Percentiles rank a stretch among this genome's conserved stretches.
Conservation (phyloP, 2,113 vertebrate species). For the Aleadryas rufinucha region DNA sequence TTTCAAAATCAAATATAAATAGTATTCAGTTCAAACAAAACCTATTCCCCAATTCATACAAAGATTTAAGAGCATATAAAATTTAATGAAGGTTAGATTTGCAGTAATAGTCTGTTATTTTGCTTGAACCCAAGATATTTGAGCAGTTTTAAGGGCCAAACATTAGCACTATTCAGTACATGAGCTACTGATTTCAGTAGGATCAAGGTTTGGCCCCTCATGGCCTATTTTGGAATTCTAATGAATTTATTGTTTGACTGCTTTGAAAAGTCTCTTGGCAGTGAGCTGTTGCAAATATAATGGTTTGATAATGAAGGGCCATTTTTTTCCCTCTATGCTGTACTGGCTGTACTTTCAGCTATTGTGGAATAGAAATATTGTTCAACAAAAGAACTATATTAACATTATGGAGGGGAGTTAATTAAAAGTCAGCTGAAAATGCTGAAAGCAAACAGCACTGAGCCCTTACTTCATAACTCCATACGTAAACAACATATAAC, state of each 20-base stretch:
- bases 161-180: not conserved
- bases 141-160: not conserved
- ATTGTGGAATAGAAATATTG: not conserved
- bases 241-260: slow-evolving; percentile 13
- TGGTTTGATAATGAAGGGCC: not conserved
- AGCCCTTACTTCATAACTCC: not conserved
- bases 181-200: not conserved
- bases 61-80: not conserved
- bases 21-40: slow-evolving; percentile 13
- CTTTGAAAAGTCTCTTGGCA: not conserved
- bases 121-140: not conserved
- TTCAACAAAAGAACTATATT: not conserved
- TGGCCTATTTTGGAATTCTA: not conserved
- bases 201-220: not conserved
- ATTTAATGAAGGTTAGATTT: slow-evolving; percentile 18
- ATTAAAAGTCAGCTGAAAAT: slow-evolving; percentile 1
- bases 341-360: not conserved
- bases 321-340: not conserved
- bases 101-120: not conserved
- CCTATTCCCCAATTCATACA: not conserved
- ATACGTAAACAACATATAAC: not conserved
- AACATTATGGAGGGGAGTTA: not conserved
- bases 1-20: slow-evolving; percentile 6
- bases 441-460: not conserved
- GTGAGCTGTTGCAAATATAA: not conserved